Evolutionary conservation across 2,797 vertebrate species (phyloP).

Genomic region (Octomys mimax): DNA sequence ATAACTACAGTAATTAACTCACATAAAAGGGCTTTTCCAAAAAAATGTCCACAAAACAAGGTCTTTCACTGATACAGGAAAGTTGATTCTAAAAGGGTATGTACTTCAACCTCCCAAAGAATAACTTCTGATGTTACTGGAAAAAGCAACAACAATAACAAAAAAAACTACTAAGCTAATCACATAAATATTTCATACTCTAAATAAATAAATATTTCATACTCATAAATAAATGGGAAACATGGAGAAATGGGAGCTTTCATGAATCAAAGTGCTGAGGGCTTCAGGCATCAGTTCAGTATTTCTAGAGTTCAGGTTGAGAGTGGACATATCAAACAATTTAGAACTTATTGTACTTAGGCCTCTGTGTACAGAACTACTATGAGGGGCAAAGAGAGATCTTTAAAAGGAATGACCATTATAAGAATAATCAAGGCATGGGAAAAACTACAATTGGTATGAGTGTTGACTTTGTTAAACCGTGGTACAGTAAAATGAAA

Average conservation of each 20-base stretch:
- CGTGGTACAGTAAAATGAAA: neutral
- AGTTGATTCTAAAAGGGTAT: neutral
- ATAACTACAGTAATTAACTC: conserved; percentile 81
- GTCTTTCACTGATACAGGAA: neutral
- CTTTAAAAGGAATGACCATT: neutral
- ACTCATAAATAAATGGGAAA: neutral
- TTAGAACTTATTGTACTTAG: neutral
- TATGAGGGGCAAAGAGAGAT: neutral
- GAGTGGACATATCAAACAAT: neutral
- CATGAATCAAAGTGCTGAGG: neutral
- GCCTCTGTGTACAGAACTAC: neutral
- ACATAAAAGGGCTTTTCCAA: conserved; percentile 64
- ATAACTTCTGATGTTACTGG: neutral
- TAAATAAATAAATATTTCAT: neutral
- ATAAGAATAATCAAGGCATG: neutral
- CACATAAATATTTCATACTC: neutral
- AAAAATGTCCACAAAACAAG: conserved; percentile 53
- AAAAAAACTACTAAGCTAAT: neutral
- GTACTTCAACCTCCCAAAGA: neutral
- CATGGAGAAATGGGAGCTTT: neutral
- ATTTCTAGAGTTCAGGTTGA: conserved; percentile 4
- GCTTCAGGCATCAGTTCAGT: neutral
- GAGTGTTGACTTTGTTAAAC: neutral
- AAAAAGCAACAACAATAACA: neutral
- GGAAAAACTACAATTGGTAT: neutral